Percentiles rank a stretch among this genome's conserved stretches.
Evolutionary conservation across 2,113 vertebrate species (phyloP).

Genomic region (Centrocercus urophasianus): DNA sequence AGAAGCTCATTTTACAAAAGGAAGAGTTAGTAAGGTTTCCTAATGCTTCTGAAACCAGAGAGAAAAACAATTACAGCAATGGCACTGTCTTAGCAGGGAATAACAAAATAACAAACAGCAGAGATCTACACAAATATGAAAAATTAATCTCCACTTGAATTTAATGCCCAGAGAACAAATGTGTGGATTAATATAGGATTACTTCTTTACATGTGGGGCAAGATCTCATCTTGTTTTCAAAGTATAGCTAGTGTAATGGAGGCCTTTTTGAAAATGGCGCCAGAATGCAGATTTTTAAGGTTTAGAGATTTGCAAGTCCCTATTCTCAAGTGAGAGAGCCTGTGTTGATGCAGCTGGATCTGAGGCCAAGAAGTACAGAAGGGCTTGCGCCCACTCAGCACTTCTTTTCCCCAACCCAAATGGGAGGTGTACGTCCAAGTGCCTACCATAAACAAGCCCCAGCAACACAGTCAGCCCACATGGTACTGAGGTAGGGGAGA

Average conservation of each 20-base stretch:
- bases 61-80: background rate
- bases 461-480: background rate
- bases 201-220: background rate
- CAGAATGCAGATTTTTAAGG: background rate
- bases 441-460: background rate
- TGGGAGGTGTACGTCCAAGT: accelerated
- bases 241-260: background rate
- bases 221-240: background rate
- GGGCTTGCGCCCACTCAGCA: background rate
- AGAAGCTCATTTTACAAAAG: background rate
- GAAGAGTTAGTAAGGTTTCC: background rate
- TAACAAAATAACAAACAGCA: slow-evolving; percentile 30
- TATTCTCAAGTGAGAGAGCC: background rate
- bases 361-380: accelerated
- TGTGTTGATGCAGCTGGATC: background rate
- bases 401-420: background rate
- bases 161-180: background rate
- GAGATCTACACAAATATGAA: background rate
- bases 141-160: background rate
- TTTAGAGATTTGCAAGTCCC: background rate
- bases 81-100: slow-evolving; percentile 3
- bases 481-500: background rate
- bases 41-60: background rate
- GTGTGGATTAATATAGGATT: background rate
- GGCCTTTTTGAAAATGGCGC: background rate